These are phyloP conservation scores for Philonicus albiceps DNA, from an alignment of 2,888 invertebrate genomes.

Conservation along the genomic window DNA sequence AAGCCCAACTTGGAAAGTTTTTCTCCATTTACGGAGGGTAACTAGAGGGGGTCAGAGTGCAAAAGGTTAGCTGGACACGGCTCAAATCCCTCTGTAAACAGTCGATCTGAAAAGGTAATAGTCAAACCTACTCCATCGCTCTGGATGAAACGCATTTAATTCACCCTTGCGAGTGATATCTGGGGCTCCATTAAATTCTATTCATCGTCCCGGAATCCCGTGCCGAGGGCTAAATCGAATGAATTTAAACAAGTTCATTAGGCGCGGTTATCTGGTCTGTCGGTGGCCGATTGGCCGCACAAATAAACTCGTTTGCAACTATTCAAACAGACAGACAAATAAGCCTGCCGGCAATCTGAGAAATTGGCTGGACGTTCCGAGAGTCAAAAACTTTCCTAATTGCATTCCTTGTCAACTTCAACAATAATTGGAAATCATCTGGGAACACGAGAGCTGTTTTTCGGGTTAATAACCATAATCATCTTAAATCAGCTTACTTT, in stretches of 20 bases:
- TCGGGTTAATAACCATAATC: slow-evolving; percentile 43
- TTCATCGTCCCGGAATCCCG: background rate
- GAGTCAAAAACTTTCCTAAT: slow-evolving; percentile 23
- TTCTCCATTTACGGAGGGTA: background rate
- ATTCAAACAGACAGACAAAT: background rate
- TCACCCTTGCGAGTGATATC: background rate
- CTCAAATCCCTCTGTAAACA: background rate
- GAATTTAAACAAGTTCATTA: slow-evolving; percentile 2
- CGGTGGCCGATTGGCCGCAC: background rate
- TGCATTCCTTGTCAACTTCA: slow-evolving; percentile 32
- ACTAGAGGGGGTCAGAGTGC: background rate
- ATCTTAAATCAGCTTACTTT: slow-evolving; percentile 43
- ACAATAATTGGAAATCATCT: background rate
- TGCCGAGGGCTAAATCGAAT: background rate
- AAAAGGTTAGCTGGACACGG: background rate
- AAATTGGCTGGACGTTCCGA: background rate
- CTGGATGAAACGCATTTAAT: background rate
- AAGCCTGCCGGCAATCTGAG: background rate
- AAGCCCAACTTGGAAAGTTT: background rate
- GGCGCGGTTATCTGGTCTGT: background rate
- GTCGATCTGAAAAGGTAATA: background rate
- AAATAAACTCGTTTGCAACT: background rate
- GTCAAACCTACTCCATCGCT: no score
- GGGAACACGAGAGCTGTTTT: background rate
- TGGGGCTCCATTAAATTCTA: background rate